phyloP scores from a whole-genome alignment of 2,113 vertebrate species.

The Cepphus grylle region DNA sequence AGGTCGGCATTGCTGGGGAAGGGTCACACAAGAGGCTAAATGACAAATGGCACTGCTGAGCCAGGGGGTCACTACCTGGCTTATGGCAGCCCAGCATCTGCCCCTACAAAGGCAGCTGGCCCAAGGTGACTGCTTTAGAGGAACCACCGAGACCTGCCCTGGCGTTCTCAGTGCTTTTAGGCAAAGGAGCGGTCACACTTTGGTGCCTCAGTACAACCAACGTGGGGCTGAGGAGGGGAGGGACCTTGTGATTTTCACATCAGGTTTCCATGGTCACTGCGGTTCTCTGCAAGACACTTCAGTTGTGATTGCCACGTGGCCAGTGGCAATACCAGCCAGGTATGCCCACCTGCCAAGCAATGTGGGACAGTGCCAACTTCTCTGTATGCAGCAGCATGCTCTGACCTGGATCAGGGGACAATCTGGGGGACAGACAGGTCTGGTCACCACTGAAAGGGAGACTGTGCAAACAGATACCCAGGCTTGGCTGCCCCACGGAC shows the following conservation, averaged over 20 bases:
- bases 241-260: background rate
- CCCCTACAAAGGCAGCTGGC: background rate
- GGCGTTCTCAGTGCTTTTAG: background rate
- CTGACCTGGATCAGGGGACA: background rate
- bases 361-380: fast-evolving
- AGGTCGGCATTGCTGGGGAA: background rate
- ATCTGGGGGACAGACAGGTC: background rate
- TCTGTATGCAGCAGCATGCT: background rate
- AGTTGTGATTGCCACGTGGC: background rate
- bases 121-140: background rate
- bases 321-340: background rate
- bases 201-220: background rate
- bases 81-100: background rate
- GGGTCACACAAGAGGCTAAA: background rate
- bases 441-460: background rate
- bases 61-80: background rate
- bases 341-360: background rate
- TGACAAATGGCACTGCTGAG: background rate
- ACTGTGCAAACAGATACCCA: fast-evolving
- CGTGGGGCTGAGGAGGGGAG: background rate
- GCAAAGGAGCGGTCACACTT: background rate
- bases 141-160: background rate
- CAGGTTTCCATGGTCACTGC: background rate
- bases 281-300: background rate
- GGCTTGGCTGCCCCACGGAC: background rate